phyloP scores from a whole-genome alignment of 2,797 vertebrate species.

The Pogoniulus pusillus region DNA sequence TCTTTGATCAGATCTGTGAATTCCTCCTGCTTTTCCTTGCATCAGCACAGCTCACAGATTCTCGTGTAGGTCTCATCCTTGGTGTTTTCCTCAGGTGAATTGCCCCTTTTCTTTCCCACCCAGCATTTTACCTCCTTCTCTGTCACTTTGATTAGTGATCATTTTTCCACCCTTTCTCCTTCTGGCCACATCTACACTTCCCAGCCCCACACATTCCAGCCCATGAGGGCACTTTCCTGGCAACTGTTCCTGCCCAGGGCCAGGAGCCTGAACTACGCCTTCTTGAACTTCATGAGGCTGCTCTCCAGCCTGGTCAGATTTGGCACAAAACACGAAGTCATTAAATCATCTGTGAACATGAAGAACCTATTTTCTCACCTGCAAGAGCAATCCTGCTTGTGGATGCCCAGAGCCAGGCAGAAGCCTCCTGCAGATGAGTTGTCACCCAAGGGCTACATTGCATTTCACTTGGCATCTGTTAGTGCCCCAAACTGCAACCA shows the following conservation, averaged over 20 bases:
- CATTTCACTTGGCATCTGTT: rapidly evolving
- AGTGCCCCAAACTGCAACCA: rapidly evolving
- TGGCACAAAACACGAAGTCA: neutral
- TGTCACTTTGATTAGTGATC: neutral
- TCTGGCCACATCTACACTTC: neutral
- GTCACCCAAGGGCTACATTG: rapidly evolving
- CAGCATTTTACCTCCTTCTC: neutral
- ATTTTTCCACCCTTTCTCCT: neutral
- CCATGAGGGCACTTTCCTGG: neutral
- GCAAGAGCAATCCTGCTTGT: neutral
- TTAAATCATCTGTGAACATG: neutral
- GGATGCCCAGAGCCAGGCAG: rapidly evolving
- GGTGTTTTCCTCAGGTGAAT: neutral
- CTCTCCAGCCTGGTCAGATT: neutral
- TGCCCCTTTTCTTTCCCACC: neutral
- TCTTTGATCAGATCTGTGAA: neutral
- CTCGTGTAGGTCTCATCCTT: neutral
- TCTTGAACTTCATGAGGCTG: too few relatives aligned
- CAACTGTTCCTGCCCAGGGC: too few relatives aligned
- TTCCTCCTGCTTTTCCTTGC: neutral
- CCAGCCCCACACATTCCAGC: neutral
- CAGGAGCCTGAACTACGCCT: too few relatives aligned
- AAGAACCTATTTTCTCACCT: neutral
- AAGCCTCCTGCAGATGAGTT: rapidly evolving
- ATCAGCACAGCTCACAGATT: rapidly evolving